Evolutionary conservation across 1,140 invertebrate genomes (phyloP), one percentile per base, ranked within the genome.

Genomic region (Oncopeltus fasciatus): DNA sequence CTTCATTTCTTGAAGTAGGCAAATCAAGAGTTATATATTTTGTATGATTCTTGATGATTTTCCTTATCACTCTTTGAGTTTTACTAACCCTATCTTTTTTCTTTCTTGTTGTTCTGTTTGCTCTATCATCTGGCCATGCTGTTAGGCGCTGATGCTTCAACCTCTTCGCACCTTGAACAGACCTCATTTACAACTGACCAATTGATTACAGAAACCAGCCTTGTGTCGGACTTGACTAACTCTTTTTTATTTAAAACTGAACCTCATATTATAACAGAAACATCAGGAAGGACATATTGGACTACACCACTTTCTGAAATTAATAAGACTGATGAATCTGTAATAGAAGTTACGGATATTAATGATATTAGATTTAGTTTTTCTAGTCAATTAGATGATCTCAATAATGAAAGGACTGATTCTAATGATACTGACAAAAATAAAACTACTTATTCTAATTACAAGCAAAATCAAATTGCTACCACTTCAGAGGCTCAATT

Each of bases 131-230:
- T 59, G 62, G 61, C 60, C 26, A 29, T 24, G 49, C 49, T 53
- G 33, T 62, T 49, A 63, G 62, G 33, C 27, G 62, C 56, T 59
- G 62, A 63, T 57, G 56, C 56, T 65, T 61, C 64, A 65, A 65
- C 60, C 29, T 46, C 59, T 43, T 20, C 43, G 46, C 53, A 63
- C 60, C 60, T 47, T 47, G 58, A 59, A 20, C 18, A 21, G 12
- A 44, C 58, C 24, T 28, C 58, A 59, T 2, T 26, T 14, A 2
- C 58, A 44, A 26, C 31, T 59, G 24, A 16, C 53, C 8, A 12
- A 9, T 4, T 27, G 27, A 57, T 57, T 8, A 26, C 49, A 46
- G 49, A 57, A 44, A 38, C 14, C 5, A 38, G 26, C 44, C 33
- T 9, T 59, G 62, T 53, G 38, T 38, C 14, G 27, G 31, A 53